These are phyloP conservation scores for Petaurus breviceps DNA, from an alignment of 2,113 vertebrate species.

Conservation along the genomic window DNA sequence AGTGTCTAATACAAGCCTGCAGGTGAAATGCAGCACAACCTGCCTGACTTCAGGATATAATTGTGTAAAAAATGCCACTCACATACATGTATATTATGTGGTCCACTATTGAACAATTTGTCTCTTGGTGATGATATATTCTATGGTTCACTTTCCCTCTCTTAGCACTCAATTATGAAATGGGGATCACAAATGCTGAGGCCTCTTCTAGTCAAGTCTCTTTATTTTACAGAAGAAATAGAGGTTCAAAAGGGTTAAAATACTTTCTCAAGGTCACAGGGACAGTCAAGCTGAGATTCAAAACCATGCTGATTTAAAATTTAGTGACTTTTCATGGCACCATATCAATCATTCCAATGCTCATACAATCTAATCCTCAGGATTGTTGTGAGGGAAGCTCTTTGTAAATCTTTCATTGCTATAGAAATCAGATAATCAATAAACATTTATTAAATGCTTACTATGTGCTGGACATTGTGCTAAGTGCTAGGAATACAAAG, in stretches of 20 bases:
- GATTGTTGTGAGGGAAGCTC: background rate
- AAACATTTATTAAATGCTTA: background rate
- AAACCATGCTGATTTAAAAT: background rate
- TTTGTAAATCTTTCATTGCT: background rate
- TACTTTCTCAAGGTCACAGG: background rate
- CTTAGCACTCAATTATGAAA: background rate
- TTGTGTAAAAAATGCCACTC: background rate
- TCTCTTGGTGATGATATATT: background rate
- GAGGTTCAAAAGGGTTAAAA: background rate
- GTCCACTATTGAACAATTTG: background rate
- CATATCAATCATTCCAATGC: background rate
- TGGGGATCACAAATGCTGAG: background rate
- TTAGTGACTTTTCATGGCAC: too few relatives aligned
- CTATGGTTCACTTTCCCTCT: background rate
- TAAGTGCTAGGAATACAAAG: background rate
- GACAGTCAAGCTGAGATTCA: background rate
- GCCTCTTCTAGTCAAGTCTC: background rate
- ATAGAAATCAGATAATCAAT: background rate
- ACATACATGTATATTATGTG: background rate
- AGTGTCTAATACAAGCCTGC: background rate
- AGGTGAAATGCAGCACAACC: background rate
- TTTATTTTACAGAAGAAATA: background rate
- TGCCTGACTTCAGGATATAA: background rate
- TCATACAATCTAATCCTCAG: background rate
- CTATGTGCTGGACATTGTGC: background rate